phyloP scores from a whole-genome alignment of 2,113 vertebrate species.

The Mirza zaza region DNA sequence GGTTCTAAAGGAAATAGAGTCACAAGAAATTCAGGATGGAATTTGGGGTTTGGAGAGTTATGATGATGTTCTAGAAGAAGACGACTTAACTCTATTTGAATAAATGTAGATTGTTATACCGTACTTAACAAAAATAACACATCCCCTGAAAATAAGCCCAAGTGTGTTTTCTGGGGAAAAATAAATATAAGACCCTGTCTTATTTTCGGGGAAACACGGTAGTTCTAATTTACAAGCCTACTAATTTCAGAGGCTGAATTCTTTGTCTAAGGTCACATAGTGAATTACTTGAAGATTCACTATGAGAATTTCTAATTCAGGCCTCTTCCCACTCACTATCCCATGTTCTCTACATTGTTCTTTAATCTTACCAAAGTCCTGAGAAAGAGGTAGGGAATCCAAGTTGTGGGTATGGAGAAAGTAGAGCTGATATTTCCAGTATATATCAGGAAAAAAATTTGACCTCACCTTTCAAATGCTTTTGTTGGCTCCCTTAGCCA shows the following conservation, averaged over 20 bases:
- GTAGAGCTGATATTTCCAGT: neutral
- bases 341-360: neutral
- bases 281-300: neutral
- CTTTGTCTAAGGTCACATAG: neutral
- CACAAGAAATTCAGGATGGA: too few relatives aligned
- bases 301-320: neutral
- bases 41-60: too few relatives aligned
- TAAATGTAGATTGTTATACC: too few relatives aligned
- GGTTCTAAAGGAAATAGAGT: too few relatives aligned
- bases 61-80: too few relatives aligned
- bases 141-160: too few relatives aligned
- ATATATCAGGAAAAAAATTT: neutral
- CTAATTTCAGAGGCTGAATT: too few relatives aligned
- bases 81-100: too few relatives aligned
- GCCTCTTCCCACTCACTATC: neutral
- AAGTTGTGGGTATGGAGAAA: neutral
- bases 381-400: neutral
- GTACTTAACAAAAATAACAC: too few relatives aligned
- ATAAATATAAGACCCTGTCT: too few relatives aligned
- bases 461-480: neutral
- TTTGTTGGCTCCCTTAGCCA: neutral
- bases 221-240: neutral
- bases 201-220: too few relatives aligned
- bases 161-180: too few relatives aligned
- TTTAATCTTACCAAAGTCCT: neutral